Conservation (phyloP, 1,140 invertebrate species). For the Elymnias hypermnestra region DNA sequence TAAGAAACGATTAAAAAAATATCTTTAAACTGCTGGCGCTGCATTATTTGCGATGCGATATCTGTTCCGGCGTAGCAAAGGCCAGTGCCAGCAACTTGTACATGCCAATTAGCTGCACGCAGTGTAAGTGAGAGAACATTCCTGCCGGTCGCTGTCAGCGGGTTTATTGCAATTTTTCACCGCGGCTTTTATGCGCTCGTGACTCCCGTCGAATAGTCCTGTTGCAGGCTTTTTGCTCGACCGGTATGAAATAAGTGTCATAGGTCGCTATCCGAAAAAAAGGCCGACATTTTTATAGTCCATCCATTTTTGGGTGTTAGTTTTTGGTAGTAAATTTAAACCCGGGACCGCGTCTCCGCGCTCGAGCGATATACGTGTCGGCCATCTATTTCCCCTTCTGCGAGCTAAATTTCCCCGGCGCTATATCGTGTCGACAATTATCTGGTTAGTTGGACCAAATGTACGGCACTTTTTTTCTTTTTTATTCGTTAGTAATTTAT, state of each 20-base stretch:
- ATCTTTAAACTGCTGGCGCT: too few species aligned
- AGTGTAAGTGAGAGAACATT: too few species aligned
- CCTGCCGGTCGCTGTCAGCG: conserved; percentile 1
- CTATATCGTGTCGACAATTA: not conserved
- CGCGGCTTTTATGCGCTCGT: conserved; percentile 24
- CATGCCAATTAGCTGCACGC: too few species aligned
- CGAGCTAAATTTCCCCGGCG: conserved; percentile 4
- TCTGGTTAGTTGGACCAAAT: not conserved
- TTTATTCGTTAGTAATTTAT: conserved; percentile 1
- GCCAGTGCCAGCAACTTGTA: too few species aligned
- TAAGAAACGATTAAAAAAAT: too few species aligned
- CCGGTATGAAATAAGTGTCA: conserved; percentile 23
- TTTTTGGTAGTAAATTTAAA: conserved; percentile 1
- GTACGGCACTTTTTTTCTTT: not conserved
- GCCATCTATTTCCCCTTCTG: not conserved
- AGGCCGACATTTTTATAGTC: conserved; percentile 13
- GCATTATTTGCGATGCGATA: too few species aligned
- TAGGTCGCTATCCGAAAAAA: conserved; percentile 6
- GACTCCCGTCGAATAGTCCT: conserved; percentile 22
- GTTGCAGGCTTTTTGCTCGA: conserved; percentile 14
- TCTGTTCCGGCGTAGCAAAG: too few species aligned
- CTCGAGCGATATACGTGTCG: conserved; percentile 4
- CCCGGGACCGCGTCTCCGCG: too few species aligned
- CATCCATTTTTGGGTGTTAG: conserved; percentile 7
- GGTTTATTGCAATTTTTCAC: conserved; percentile 24